Evolutionary conservation across 2,888 invertebrate species (phyloP), one percentile per base, ranked within the genome.

Genomic region (Meghimatium bilineatum): DNA sequence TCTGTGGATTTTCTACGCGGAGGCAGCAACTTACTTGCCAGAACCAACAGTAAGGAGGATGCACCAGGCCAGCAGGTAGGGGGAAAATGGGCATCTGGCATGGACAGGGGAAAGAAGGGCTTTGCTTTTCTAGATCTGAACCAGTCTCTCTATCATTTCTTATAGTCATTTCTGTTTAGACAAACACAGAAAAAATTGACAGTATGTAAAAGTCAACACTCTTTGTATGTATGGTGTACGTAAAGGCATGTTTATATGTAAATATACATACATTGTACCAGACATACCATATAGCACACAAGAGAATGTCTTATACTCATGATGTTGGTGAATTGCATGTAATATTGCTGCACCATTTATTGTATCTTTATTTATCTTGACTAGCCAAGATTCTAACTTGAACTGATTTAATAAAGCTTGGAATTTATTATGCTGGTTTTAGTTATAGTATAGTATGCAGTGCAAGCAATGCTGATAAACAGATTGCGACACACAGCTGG

Each of bases 1-100:
- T 92, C 92, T 12, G 90, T 90, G 87, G 92, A 92, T 87, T 89
- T 91, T 86, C 89, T 91, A 78, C 89, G 91, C 75, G 91, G 91
- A 71, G 90, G 90, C 38, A 90, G 90, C 87, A 89, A 90, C 85
- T 87, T 91, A 84, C 89, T 89, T 78, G 88, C 89, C 71, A 89
- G 92, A 80, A 90, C 89, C 86, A 88, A 90, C 89, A 89, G 89
- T 88, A 90, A 90, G 89, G 92, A 92, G 83, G 91, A 91, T 75
- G 86, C 90, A 52, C 86, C 88, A 78, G 80, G 72, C 56, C 84
- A 84, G 76, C 80, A 84, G 84, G 84, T 84, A 81, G 67, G 83
- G 26, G 60, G 36, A 44, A n/a, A 17, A 38, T 36, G 80, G 60
- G 29, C 56, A n/a, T 38, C 83, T 44, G 82, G 75, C 81, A 72